Evolutionary conservation across 2,888 invertebrate genomes (phyloP), one percentile per base, ranked within the genome.

Genomic region (Tachina grossa): DNA sequence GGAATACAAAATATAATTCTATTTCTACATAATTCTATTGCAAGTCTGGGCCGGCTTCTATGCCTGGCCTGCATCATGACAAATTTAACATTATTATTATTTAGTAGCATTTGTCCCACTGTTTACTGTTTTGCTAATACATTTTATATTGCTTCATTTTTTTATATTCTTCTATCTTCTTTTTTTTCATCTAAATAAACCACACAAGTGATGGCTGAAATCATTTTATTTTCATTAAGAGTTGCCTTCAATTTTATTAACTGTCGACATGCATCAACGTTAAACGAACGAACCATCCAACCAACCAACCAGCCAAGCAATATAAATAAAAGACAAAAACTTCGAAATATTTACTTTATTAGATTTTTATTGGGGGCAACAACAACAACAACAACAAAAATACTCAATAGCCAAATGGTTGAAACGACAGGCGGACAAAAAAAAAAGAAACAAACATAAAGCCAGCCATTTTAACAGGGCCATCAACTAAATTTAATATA

Each of bases 171-270:
- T 68, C 63, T 41, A 39, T 51, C 8, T 63, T 22, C 22, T 16
- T 65, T 19, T 47, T 61, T 68, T 49, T n/a, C 39, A 72, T 45
- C 53, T 61, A 71, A 72, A 89, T 68, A 66, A 82, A 89, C 91
- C 91, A 89, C 91, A 91, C 89, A 90, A 90, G 90, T 91, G 90
- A 91, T 91, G 91, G 91, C 89, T 82, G 90, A 90, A 90, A 91
- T 91, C 91, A 91, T 91, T 91, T 89, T 91, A 91, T 91, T 91
- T 91, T 91, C 91, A 91, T 91, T 91, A 91, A 85, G 77, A 81
- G 81, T 61, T 88, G 85, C 78, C 88, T 88, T 86, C 84, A 83
- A 85, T 88, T 88, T 89, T 89, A 88, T 84, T 84, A 83, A 81
- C 86, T 80, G 86, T 80, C 86, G 80, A 83, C 86, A 83, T 83